These are phyloP conservation scores for Caiman crocodilus DNA, from an alignment of 2,797 vertebrate genomes.

Conservation along the genomic window DNA sequence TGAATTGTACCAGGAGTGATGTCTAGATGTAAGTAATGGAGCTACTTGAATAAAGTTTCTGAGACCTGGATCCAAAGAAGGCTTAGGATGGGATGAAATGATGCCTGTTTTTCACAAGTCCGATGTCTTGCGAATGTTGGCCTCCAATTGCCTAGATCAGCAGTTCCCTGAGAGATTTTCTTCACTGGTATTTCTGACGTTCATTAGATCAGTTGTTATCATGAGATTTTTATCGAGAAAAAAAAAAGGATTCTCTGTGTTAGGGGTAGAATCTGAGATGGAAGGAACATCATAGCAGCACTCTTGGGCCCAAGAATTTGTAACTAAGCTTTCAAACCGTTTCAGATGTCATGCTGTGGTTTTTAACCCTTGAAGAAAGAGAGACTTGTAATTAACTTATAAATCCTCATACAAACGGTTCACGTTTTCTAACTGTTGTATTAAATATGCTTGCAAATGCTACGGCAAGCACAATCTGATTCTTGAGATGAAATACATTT, in stretches of 20 bases:
- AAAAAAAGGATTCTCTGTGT: not conserved
- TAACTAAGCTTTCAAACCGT: not conserved
- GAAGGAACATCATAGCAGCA: not conserved
- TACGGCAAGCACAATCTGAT: not conserved
- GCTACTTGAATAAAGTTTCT: not conserved
- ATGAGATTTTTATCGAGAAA: not conserved
- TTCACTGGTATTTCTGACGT: not conserved
- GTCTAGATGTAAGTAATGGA: not conserved
- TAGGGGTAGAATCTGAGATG: not conserved
- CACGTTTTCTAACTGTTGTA: not conserved
- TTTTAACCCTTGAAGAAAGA: slow-evolving; percentile 26
- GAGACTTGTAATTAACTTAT: slow-evolving; percentile 9
- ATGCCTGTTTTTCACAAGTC: not conserved
- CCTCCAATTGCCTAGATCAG: not conserved
- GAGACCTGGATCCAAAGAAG: not conserved
- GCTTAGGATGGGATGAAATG: not conserved
- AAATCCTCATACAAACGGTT: not conserved
- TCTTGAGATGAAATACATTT: not conserved
- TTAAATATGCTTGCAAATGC: not conserved
- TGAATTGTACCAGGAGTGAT: too few species aligned
- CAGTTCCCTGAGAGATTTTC: not conserved
- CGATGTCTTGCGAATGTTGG: not conserved
- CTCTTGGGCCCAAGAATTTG: slow-evolving; percentile 22
- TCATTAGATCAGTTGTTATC: not conserved
- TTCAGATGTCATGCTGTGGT: not conserved